Evolutionary conservation across 2,888 invertebrate genomes (phyloP), one percentile per base, ranked within the genome.

Genomic region (Hypercompe scribonia): DNA sequence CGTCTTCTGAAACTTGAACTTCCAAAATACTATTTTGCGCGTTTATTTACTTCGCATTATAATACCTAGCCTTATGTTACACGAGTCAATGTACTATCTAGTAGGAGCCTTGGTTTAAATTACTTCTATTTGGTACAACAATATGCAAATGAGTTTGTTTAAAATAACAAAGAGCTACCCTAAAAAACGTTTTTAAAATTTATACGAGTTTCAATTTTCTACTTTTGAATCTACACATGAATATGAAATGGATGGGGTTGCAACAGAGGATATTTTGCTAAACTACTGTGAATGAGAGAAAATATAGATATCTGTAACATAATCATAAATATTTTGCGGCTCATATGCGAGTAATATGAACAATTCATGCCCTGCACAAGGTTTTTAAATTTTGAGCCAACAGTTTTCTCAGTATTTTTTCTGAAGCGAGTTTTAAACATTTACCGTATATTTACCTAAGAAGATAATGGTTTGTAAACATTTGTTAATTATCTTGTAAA

Each of bases 361-460:
- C 70, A 81, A 77, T 83, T 76, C 76, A 83, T 83, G 74, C 75
- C 72, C 70, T 70, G 72, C 79, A 74, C 81, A 75, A 65, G 5
- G 42, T 42, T 63, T 58, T 39, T 36, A 24, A 46, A 70, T 2
- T 36, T 68, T 21, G 34, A n/a, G 24, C 8, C 18, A 34, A 58
- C 36, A 8, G 13, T 34, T 24, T 5, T 50, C 21, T 33, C 10
- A 50, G 8, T 24, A 10, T n/a, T n/a, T 54, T n/a, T 50, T 50
- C n/a, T n/a, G n/a, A n/a, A n/a, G n/a, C n/a, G n/a, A n/a, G n/a
- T n/a, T n/a, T n/a, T n/a, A n/a, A n/a, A n/a, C n/a, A n/a, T n/a
- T n/a, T n/a, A n/a, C n/a, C n/a, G n/a, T n/a, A n/a, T n/a, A n/a
- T n/a, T n/a, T n/a, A n/a, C n/a, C n/a, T n/a, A n/a, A n/a, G n/a